phyloP scores from a whole-genome alignment of 2,888 invertebrate genomes.

The Rhagium mordax region DNA sequence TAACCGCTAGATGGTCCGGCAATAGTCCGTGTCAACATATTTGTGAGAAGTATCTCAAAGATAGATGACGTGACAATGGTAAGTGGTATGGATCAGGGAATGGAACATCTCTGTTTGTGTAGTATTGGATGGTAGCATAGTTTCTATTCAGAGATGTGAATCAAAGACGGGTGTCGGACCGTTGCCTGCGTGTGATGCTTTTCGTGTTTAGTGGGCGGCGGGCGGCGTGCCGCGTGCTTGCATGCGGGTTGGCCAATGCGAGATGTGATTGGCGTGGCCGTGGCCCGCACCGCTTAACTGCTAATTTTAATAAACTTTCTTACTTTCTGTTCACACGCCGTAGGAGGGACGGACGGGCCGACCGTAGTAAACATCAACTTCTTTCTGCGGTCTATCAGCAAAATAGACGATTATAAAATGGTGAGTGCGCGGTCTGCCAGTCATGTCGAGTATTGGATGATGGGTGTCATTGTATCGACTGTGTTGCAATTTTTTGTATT shows the following conservation, averaged over 20 bases:
- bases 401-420: slow-evolving; percentile 99
- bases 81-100: slow-evolving; percentile 75
- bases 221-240: slow-evolving; percentile 61
- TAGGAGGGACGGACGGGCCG: slow-evolving; percentile 85
- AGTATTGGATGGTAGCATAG: slow-evolving; percentile 65
- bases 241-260: slow-evolving; percentile 66
- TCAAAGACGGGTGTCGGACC: slow-evolving; percentile 59
- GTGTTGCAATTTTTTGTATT: slow-evolving; percentile 54
- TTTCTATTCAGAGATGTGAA: slow-evolving; percentile 62
- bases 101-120: slow-evolving; percentile 64
- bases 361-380: slow-evolving; percentile 95
- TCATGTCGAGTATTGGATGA: slow-evolving; percentile 69
- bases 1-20: slow-evolving; percentile 89
- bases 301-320: slow-evolving; percentile 55
- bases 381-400: slow-evolving; percentile 97
- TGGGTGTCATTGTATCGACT: slow-evolving; percentile 53
- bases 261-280: slow-evolving; percentile 68
- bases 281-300: slow-evolving; percentile 62
- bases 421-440: slow-evolving; percentile 81
- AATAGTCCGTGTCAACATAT: slow-evolving; percentile 97
- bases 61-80: slow-evolving; percentile 99
- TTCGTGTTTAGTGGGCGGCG: slow-evolving; percentile 45
- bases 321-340: slow-evolving; percentile 70
- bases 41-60: slow-evolving; percentile 98
- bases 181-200: slow-evolving; percentile 48